Evolutionary conservation across 2,888 invertebrate species (phyloP).

Genomic region (Epistrophe eligans): DNA sequence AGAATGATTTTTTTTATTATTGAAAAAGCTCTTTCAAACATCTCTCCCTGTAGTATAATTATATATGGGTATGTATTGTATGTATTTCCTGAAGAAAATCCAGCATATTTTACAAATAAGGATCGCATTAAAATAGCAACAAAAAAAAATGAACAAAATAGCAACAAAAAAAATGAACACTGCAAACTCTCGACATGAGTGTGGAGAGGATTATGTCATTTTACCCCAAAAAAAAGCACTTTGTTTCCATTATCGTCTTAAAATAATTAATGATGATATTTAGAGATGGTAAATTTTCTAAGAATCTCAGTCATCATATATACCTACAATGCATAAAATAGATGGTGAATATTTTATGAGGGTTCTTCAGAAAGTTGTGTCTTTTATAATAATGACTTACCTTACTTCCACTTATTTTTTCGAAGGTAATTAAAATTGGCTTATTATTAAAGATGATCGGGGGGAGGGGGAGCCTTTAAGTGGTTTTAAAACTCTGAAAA

Average conservation of each 20-base stretch:
- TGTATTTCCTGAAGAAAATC: slow-evolving; percentile 27
- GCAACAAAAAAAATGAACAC: background rate
- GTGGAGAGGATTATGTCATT: slow-evolving; percentile 59
- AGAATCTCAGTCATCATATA: slow-evolving; percentile 22
- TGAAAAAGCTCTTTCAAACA: slow-evolving; percentile 26
- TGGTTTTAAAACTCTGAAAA: background rate
- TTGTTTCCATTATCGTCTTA: slow-evolving; percentile 61
- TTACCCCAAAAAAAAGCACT: slow-evolving; percentile 42
- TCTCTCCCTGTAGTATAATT: slow-evolving; percentile 39
- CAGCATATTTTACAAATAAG: slow-evolving; percentile 35
- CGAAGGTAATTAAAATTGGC: slow-evolving; percentile 37
- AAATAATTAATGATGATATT: slow-evolving; percentile 61
- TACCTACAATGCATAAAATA: background rate
- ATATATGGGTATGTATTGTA: too few relatives aligned
- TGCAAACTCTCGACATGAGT: slow-evolving; percentile 42
- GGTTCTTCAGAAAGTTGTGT: slow-evolving; percentile 36
- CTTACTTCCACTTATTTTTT: background rate
- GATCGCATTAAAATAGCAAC: slow-evolving; percentile 38
- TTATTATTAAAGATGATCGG: background rate
- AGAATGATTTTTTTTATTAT: background rate
- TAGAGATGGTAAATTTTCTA: slow-evolving; percentile 21
- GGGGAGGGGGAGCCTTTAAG: background rate
- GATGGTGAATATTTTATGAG: slow-evolving; percentile 26
- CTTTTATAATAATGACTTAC: slow-evolving; percentile 18
- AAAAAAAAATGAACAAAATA: slow-evolving; percentile 2